Base-by-base conservation (phyloP, 2,888 invertebrate genomes). In the Tinea pellionella region DNA sequence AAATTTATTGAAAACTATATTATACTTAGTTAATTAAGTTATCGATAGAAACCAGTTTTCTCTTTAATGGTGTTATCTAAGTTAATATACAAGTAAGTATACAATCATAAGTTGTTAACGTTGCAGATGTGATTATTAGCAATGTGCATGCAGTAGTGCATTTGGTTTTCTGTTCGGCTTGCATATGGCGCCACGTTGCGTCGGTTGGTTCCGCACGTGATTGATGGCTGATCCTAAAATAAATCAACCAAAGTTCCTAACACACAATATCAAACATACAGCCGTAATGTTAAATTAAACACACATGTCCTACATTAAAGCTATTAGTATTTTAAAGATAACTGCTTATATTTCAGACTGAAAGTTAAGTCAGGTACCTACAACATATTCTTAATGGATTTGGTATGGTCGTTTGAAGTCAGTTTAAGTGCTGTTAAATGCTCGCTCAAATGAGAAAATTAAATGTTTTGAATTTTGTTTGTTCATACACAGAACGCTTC, bases 201-300 rank as follows among this genome's bases (percentile, higher is more conserved):
- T n/a, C n/a, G n/a, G n/a, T n/a, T 84, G 81, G 84, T 76, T 71
- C 72, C 69, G 73, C 85, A 85, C 78, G 79, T 84, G 84, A 81
- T 77, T 71, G 69, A 75, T 71, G 69, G 67, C 63, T 69, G 72
- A 66, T 68, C 69, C 74, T 66, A 66, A 78, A 78, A 80, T 81
- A 81, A 81, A 78, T 78, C 77, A 78, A 69, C 72, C 69, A 68
- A 70, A 19, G 29, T 13, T 55, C 29, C 19, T 24, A 1, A 55
- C 11, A 19, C 55, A 55, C 6, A 24, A 55, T 18, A 24, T 55
- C 29, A 55, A 55, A 55, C 24, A 24, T 19, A 3, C 55, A n/a
- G 8, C 32, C 12, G 13, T 57, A 32, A 15, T 57, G 29, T 32
- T 57, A 32, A 47, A 47, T 15, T 47, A 47, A 47, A 47, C 47